Evolutionary conservation across 2,888 invertebrate genomes (phyloP), one percentile per base, ranked within the genome.

Genomic region (Alloscopus bannaensis): DNA sequence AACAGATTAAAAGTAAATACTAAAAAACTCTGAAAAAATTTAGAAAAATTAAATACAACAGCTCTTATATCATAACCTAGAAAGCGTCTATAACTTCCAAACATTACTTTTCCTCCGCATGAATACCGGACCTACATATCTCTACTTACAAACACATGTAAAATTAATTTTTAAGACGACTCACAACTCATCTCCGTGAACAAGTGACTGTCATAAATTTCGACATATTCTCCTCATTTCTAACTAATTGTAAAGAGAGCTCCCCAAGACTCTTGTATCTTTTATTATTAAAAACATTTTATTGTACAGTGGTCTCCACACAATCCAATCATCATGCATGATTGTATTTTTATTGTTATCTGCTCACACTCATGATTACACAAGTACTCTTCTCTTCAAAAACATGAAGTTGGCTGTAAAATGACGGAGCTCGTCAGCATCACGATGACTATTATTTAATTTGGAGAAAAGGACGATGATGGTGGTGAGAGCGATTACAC

Each of bases 401-500:
- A 18, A 36, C 20, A 36, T 26, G 60, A 40, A n/a, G n/a, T n/a
- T n/a, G n/a, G n/a, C 40, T 13, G 60, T 40, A 24, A 60, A 36
- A 22, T 3, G 36, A 59, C 3, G 40, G 55, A 60, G n/a, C n/a
- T 60, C 26, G 22, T 42, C 29, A 65, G 22, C 26, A 73, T 62
- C 18, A 66, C 45, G 40, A 62, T 65, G 50, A 55, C 40, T 47
- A 73, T 73, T 73, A 52, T 36, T 45, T 65, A 31, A 52, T 65
- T 20, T 55, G 45, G 52, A 40, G 71, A 40, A 60, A 40, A 29
- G n/a, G n/a, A n/a, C n/a, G 45, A 50, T 24, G 66, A 65, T 66
- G 75, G 66, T 66, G 66, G 66, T 75, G 75, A 66, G 65, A 36
- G 75, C 57, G 57, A 73, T 55, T 73, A 57, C n/a, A n/a, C 71